Conservation (phyloP, 2,888 invertebrate species). For the Aphelenchoides bicaudatus region DNA sequence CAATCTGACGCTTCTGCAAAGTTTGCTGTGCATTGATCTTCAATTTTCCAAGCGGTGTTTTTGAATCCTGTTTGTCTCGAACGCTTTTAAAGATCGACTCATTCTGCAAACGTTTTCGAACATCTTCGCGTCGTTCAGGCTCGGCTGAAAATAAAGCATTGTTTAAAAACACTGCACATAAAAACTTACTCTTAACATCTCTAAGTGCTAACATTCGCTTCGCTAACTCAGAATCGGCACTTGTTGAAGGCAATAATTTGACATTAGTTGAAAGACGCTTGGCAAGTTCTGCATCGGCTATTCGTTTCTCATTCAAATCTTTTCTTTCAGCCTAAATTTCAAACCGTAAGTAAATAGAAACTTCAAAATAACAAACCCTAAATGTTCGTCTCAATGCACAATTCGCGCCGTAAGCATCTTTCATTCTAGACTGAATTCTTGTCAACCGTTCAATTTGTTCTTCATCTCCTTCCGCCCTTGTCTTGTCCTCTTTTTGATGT, state of each 20-base stretch:
- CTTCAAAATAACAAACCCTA: slow-evolving; percentile 71
- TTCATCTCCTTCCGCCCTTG: slow-evolving; percentile 75
- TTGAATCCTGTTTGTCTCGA: background rate
- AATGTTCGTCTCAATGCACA: slow-evolving; percentile 78
- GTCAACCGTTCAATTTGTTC: slow-evolving; percentile 84
- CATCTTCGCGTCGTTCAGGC: slow-evolving; percentile 35
- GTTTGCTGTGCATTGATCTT: slow-evolving; percentile 5
- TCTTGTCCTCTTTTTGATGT: slow-evolving; percentile 47
- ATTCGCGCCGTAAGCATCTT: slow-evolving; percentile 88
- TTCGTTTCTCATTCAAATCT: slow-evolving; percentile 40
- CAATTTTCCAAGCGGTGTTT: slow-evolving; percentile 9
- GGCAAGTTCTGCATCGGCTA: slow-evolving; percentile 44
- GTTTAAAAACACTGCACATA: slow-evolving; percentile 6
- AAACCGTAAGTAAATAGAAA: slow-evolving; percentile 64
- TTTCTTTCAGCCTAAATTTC: slow-evolving; percentile 65
- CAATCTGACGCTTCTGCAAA: too few relatives aligned
- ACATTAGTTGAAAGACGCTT: slow-evolving; percentile 43
- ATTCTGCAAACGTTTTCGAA: slow-evolving; percentile 8
- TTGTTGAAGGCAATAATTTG: slow-evolving; percentile 41
- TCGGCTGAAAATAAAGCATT: slow-evolving; percentile 33
- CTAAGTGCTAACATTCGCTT: slow-evolving; percentile 42
- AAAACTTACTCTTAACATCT: slow-evolving; percentile 42
- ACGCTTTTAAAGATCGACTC: slow-evolving; percentile 18
- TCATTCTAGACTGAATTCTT: slow-evolving; percentile 75
- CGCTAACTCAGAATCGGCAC: slow-evolving; percentile 49